These are phyloP conservation scores for Biston stratarius DNA, from an alignment of 2,888 invertebrate genomes.

Conservation along the genomic window DNA sequence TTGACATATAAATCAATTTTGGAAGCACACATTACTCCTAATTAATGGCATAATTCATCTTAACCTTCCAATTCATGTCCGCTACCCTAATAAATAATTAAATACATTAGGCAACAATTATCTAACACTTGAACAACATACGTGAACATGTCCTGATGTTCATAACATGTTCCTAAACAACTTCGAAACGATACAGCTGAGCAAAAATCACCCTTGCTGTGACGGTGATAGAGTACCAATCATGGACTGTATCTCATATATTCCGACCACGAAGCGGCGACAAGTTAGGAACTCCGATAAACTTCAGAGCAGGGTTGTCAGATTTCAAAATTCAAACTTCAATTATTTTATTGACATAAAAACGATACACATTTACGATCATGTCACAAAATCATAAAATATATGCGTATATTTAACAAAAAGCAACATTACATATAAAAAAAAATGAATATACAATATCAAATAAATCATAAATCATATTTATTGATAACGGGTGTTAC, in stretches of 20 bases:
- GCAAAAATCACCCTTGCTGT: constrained; percentile 36
- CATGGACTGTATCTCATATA: constrained; percentile 39
- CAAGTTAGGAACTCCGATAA: constrained; percentile 56
- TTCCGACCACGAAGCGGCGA: constrained; percentile 57
- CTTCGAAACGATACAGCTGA: constrained; percentile 35
- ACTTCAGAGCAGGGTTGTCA: constrained; percentile 26
- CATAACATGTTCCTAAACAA: constrained; percentile 44
- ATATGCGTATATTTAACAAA: too few species aligned
- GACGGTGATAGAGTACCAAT: constrained; percentile 38
- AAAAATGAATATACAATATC: too few species aligned
- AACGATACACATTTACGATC: too few species aligned
- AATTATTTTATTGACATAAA: too few species aligned
- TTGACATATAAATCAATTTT: not conserved
- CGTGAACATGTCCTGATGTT: constrained; percentile 40
- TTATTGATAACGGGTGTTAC: too few species aligned
- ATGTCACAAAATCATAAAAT: too few species aligned
- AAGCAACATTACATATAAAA: too few species aligned
- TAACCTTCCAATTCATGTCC: constrained; percentile 12
- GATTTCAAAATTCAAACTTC: too few species aligned
- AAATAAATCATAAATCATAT: too few species aligned
- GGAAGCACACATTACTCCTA: constrained; percentile 1
- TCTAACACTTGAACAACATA: constrained; percentile 38
- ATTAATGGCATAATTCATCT: constrained; percentile 13
- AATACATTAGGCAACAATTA: constrained; percentile 32
- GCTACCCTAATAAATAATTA: constrained; percentile 29